A percentile compares a stretch with the other conserved stretches of the same genome.
Conservation (phyloP, 53 echinoderm and acorn worm species). For the Astropecten irregularis region DNA sequence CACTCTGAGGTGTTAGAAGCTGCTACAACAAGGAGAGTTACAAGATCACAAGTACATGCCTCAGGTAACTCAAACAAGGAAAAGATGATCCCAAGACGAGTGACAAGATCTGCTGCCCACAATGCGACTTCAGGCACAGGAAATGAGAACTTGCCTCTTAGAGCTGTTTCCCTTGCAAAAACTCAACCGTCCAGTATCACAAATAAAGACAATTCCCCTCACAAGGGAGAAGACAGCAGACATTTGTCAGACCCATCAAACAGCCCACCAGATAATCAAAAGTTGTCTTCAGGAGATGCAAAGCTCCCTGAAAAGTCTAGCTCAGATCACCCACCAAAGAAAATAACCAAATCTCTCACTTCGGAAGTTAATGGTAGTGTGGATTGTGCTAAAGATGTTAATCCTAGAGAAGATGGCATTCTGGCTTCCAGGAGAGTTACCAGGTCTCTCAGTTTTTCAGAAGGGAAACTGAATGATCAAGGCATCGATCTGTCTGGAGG, state of each 20-base stretch:
- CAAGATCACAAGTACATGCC: slow-evolving; percentile 1
- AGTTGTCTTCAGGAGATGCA: neutral
- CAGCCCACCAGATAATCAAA: neutral
- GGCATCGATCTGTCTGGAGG: neutral
- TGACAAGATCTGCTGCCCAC: neutral
- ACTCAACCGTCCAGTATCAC: neutral
- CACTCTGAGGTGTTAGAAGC: too few species aligned
- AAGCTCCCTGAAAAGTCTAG: neutral
- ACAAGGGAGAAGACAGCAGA: neutral
- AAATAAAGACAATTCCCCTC: neutral
- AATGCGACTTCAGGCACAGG: neutral
- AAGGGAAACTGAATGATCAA: neutral
- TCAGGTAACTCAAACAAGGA: neutral
- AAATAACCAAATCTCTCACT: neutral
- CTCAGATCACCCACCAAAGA: neutral
- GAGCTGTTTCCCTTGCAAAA: neutral
- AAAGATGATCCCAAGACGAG: neutral
- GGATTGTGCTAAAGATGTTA: too few species aligned
- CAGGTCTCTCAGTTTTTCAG: neutral
- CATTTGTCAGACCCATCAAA: too few species aligned
- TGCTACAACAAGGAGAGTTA: slow-evolving; percentile 1
- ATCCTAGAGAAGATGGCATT: too few species aligned
- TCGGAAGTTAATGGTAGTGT: neutral
- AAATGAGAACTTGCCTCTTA: neutral
- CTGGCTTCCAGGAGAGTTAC: neutral